Evolutionary conservation across 2,113 vertebrate genomes (phyloP).

Genomic region (Ammodytes dubius): DNA sequence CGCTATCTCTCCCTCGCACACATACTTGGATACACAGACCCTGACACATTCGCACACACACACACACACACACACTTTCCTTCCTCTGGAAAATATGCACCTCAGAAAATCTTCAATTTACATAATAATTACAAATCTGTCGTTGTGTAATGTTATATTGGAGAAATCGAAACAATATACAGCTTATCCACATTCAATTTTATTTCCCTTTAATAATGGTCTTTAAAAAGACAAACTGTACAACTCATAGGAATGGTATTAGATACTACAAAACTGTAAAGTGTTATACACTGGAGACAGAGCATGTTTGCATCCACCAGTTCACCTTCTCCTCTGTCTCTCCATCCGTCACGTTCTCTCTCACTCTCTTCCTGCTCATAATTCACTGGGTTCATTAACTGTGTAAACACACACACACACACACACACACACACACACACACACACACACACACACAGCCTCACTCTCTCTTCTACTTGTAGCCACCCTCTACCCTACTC

Average conservation of each 20-base stretch:
- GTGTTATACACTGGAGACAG: no score
- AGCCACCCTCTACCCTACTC: constrained; percentile 43
- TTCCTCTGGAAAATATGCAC: background rate
- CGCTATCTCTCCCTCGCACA: background rate
- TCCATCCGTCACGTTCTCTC: constrained; percentile 15
- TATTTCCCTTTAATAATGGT: no score
- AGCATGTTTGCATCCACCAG: no score
- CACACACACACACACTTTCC: background rate
- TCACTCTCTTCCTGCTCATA: constrained; percentile 1
- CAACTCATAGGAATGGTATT: no score
- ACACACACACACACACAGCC: constrained; percentile 12
- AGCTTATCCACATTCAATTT: no score
- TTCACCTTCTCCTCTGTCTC: background rate
- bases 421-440: constrained; percentile 1
- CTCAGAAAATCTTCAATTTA: background rate
- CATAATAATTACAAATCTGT: constrained; percentile 3
- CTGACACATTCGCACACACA: background rate
- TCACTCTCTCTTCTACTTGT: constrained; percentile 21
- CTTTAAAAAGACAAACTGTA: no score
- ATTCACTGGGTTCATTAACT: constrained; percentile 47
- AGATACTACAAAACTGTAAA: no score
- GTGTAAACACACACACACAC: constrained; percentile 40
- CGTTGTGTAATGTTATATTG: background rate
- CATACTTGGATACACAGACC: background rate
- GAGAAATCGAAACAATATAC: background rate